These are phyloP conservation scores for Limulus polyphemus DNA, from an alignment of 2,888 invertebrate species.

Conservation along the genomic window DNA sequence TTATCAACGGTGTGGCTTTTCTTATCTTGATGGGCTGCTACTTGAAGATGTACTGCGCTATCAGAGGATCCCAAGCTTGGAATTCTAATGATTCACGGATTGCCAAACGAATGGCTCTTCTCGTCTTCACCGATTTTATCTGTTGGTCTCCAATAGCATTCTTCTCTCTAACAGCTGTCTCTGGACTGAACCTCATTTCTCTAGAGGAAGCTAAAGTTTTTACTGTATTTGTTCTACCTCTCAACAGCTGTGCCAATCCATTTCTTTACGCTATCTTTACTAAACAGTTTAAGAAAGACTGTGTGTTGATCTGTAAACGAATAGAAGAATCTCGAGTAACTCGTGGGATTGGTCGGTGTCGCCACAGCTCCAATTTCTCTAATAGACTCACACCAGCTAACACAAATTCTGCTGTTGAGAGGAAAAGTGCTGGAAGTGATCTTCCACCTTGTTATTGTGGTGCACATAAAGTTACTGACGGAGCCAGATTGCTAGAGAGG, in stretches of 20 bases:
- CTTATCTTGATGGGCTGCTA: constrained; percentile 90
- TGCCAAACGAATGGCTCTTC: constrained; percentile 88
- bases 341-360: constrained; percentile 68
- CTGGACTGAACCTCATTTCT: constrained; percentile 77
- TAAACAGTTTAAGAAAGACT: constrained; percentile 95
- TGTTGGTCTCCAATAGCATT: constrained; percentile 98
- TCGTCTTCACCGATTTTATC: constrained; percentile 92
- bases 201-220: constrained; percentile 87
- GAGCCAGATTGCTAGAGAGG: constrained; percentile 2
- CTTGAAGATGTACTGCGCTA: constrained; percentile 93
- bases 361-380: constrained; percentile 75
- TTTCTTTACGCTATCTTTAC: constrained; percentile 95
- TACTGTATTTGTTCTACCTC: constrained; percentile 86
- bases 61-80: constrained; percentile 75
- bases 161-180: constrained; percentile 83
- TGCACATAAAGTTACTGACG: constrained; percentile 3
- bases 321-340: constrained; percentile 88
- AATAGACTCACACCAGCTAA: constrained; percentile 75
- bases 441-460: constrained; percentile 3
- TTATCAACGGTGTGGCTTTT: constrained; percentile 86
- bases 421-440: constrained; percentile 40
- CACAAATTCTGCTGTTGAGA: constrained; percentile 67
- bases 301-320: constrained; percentile 86
- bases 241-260: constrained; percentile 96
- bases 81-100: constrained; percentile 93